Evolutionary conservation across 2,797 vertebrate genomes (phyloP).

Genomic region (Aeoliscus strigatus): DNA sequence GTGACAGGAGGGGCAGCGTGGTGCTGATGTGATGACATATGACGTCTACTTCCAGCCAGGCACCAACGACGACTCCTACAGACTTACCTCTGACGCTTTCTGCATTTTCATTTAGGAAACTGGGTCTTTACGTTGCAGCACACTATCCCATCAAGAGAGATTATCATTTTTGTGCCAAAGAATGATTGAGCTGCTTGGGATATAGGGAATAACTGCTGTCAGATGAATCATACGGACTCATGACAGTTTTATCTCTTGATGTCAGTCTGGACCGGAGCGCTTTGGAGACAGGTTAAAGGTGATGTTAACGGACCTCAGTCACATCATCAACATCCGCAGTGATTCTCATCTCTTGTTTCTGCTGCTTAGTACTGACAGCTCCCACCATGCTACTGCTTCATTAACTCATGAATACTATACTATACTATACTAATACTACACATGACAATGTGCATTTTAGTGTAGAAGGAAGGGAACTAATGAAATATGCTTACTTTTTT

Average conservation of each 20-base stretch:
- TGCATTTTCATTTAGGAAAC: background rate
- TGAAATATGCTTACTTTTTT: too few relatives aligned
- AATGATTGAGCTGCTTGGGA: too few relatives aligned
- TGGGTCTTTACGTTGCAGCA: background rate
- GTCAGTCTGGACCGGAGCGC: too few relatives aligned
- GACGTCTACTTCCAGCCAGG: too few relatives aligned
- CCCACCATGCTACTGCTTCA: too few relatives aligned
- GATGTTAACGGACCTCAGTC: background rate
- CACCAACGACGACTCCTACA: background rate
- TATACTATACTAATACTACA: too few relatives aligned
- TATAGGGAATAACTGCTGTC: too few relatives aligned
- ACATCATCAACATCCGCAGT: slow-evolving; percentile 14
- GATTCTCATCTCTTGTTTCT: slow-evolving; percentile 63
- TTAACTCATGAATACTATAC: too few relatives aligned
- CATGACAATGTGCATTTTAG: background rate
- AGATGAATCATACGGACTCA: too few relatives aligned
- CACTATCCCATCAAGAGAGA: slow-evolving; percentile 3
- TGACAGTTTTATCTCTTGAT: too few relatives aligned
- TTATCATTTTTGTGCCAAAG: slow-evolving; percentile 4
- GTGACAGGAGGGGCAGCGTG: slow-evolving; percentile 22
- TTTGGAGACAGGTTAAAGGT: background rate
- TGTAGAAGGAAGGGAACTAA: too few relatives aligned
- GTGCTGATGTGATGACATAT: slow-evolving; percentile 3
- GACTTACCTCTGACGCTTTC: background rate
- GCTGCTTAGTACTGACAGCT: slow-evolving; percentile 12